phyloP scores from a whole-genome alignment of 2,797 vertebrate genomes.

The Rhadinocentrus ornatus region DNA sequence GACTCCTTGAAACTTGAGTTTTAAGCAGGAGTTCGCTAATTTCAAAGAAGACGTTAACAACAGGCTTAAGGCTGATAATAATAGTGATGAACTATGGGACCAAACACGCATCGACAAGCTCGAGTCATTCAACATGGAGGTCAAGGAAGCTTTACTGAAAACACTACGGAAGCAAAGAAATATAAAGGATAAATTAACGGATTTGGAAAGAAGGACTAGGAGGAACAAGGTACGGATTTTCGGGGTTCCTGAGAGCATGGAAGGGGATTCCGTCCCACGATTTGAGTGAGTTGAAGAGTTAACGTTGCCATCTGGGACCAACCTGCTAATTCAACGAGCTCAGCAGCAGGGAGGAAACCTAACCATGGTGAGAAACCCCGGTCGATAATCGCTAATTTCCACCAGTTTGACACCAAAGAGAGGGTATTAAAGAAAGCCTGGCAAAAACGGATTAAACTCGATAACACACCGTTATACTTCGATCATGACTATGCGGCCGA shows the following conservation, averaged over 20 bases:
- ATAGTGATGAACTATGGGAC: neutral
- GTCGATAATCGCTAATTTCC: constrained; percentile 14
- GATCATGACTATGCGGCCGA: neutral
- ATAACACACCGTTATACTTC: neutral
- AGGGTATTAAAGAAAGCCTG: constrained; percentile 9
- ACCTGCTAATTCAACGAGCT: constrained; percentile 3
- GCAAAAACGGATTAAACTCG: neutral
- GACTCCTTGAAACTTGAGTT: neutral
- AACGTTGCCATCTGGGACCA: neutral
- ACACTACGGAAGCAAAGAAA: neutral
- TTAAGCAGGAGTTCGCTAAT: neutral
- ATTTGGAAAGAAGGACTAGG: neutral
- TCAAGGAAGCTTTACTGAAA: neutral
- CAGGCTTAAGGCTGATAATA: neutral
- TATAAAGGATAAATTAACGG: neutral
- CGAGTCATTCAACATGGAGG: constrained; percentile 1
- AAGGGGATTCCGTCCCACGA: too few species aligned
- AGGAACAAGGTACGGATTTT: neutral
- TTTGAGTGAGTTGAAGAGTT: neutral
- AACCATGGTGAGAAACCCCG: neutral
- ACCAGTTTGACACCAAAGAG: constrained; percentile 4
- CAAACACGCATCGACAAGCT: neutral
- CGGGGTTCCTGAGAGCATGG: neutral
- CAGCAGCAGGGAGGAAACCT: neutral
- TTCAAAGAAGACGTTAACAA: neutral